Evolutionary conservation across 1,140 invertebrate genomes (phyloP).

Genomic region (Papilio aristodemus): DNA sequence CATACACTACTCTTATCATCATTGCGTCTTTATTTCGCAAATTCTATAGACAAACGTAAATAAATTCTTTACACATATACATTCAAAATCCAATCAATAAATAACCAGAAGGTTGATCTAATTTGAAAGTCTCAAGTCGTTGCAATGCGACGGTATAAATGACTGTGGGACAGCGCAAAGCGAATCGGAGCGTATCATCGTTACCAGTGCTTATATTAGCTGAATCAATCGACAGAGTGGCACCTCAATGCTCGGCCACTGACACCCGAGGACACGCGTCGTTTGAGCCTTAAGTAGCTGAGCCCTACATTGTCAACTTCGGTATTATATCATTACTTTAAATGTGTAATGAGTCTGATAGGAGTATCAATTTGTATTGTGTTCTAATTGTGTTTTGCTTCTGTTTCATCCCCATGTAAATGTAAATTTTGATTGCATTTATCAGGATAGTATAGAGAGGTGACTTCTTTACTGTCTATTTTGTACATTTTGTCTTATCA

Average conservation of each 20-base stretch:
- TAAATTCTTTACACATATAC: neutral
- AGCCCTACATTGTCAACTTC: conserved; percentile 17
- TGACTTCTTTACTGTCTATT: no score
- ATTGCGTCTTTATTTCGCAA: no score
- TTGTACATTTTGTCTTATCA: conserved; percentile 21
- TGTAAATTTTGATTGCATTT: no score
- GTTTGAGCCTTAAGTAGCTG: conserved; percentile 4
- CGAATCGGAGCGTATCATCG: conserved; percentile 46
- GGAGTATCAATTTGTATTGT: no score
- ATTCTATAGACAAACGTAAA: no score
- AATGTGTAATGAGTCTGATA: neutral
- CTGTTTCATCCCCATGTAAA: no score
- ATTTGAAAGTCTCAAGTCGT: neutral
- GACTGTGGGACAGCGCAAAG: conserved; percentile 27
- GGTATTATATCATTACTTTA: neutral
- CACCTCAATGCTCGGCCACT: conserved; percentile 49
- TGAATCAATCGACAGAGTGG: conserved; percentile 64
- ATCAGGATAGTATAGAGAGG: no score
- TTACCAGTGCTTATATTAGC: conserved; percentile 63
- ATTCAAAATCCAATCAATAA: neutral
- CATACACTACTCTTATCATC: no score
- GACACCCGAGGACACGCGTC: conserved; percentile 56
- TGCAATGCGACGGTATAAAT: conserved; percentile 30
- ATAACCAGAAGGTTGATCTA: neutral
- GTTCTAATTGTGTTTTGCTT: no score